Percentiles rank a stretch among this genome's conserved stretches.
Conservation (phyloP, 2,113 vertebrate species). For the Nerophis ophidion region DNA sequence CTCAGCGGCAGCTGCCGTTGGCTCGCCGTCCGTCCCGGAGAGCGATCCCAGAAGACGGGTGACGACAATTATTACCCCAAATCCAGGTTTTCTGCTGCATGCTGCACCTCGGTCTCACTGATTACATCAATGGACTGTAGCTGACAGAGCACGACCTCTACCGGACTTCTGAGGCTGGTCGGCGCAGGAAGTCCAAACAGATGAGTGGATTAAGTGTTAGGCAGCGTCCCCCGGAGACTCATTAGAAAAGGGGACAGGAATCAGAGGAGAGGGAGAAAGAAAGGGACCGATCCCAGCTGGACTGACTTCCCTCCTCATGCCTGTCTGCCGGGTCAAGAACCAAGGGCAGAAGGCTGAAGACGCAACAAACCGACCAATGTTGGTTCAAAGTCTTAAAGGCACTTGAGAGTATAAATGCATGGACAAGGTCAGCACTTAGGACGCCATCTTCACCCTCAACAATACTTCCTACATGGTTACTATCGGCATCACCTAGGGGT, state of each 20-base stretch:
- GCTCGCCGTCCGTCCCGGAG: not conserved
- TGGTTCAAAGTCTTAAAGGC: not conserved
- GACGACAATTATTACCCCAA: not conserved
- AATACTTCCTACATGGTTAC: not conserved
- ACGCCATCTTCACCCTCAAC: slow-evolving; percentile 1
- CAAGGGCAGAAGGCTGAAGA: not conserved
- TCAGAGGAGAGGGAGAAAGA: slow-evolving; percentile 30
- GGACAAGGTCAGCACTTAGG: too few relatives aligned
- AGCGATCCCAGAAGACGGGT: not conserved
- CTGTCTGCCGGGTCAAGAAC: slow-evolving; percentile 25
- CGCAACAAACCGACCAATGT: not conserved
- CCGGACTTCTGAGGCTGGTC: slow-evolving; percentile 55
- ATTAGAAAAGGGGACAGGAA: slow-evolving; percentile 53
- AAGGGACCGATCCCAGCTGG: slow-evolving; percentile 59
- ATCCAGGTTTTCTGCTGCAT: not conserved
- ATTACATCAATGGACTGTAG: slow-evolving; percentile 45
- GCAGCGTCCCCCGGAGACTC: slow-evolving; percentile 60
- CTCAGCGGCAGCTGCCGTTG: slow-evolving; percentile 44
- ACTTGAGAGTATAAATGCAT: not conserved
- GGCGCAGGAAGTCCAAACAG: slow-evolving; percentile 67
- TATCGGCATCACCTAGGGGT: too few relatives aligned
- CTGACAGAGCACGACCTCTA: slow-evolving; percentile 55
- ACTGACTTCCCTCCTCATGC: slow-evolving; percentile 35
- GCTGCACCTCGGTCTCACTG: not conserved
- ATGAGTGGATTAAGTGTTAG: slow-evolving; percentile 69